These are phyloP conservation scores for Odontocolon sp. DNA, from an alignment of 2,888 invertebrate genomes.

Conservation along the genomic window DNA sequence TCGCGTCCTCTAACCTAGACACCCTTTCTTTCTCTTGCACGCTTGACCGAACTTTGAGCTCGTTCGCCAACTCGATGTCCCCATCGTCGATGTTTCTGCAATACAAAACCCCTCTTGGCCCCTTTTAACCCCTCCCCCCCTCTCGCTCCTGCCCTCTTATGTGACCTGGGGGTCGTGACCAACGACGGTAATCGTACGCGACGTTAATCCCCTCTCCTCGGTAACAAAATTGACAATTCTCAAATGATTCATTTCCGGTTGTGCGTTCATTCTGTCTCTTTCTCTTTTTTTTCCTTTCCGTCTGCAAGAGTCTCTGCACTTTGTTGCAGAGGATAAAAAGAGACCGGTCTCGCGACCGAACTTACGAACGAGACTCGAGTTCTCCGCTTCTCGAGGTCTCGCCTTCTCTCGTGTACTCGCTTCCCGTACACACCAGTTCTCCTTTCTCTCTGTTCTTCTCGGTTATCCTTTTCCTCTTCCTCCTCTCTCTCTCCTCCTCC, in stretches of 20 bases:
- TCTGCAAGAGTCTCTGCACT: neutral
- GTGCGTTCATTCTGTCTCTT: slow-evolving; percentile 49
- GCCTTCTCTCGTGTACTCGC: slow-evolving; percentile 48
- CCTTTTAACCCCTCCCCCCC: neutral
- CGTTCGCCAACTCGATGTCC: slow-evolving; percentile 37
- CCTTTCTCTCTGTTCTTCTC: slow-evolving; percentile 46
- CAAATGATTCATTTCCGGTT: slow-evolving; percentile 79
- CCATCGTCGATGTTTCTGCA: no score
- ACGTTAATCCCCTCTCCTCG: slow-evolving; percentile 50
- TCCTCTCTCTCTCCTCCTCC: slow-evolving; percentile 16
- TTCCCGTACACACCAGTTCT: slow-evolving; percentile 43
- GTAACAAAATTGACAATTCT: slow-evolving; percentile 75
- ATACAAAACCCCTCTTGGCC: neutral
- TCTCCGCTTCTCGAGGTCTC: slow-evolving; percentile 49
- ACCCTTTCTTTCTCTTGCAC: slow-evolving; percentile 56
- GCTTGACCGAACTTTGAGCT: slow-evolving; percentile 50
- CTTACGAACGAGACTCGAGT: slow-evolving; percentile 57
- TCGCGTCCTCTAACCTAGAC: slow-evolving; percentile 57
- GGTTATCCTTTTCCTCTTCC: slow-evolving; percentile 36
- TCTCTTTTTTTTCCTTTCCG: slow-evolving; percentile 20
- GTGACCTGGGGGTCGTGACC: slow-evolving; percentile 55
- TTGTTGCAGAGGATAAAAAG: slow-evolving; percentile 11
- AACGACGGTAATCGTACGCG: slow-evolving; percentile 53
- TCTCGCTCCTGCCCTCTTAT: slow-evolving; percentile 10
- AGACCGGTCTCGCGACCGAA: slow-evolving; percentile 46